A percentile compares a stretch with the other conserved stretches of the same genome.
Conservation (phyloP, 2,888 invertebrate species). For the Phrixothrix hirtus region DNA sequence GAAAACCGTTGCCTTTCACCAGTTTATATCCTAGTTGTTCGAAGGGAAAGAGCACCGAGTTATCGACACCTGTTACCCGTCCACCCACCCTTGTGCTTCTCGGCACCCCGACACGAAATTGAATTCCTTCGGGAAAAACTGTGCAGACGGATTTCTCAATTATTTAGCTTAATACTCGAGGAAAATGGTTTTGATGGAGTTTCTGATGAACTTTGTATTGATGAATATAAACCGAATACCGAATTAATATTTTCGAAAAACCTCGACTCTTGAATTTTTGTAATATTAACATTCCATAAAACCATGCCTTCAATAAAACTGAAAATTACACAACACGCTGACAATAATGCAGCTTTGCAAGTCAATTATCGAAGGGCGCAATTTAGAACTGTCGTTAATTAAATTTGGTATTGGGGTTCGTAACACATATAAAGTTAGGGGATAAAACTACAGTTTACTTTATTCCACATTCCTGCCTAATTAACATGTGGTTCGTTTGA, state of each 20-base stretch:
- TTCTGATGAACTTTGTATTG: slow-evolving; percentile 28
- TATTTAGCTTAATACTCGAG: slow-evolving; percentile 28
- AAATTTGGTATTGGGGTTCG: no score
- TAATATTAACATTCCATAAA: not conserved
- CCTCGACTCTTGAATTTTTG: not conserved
- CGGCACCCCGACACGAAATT: slow-evolving; percentile 24
- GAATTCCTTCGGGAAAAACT: slow-evolving; percentile 29
- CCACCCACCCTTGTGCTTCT: slow-evolving; percentile 17
- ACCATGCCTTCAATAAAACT: no score
- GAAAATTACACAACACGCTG: no score
- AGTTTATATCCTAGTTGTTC: slow-evolving; percentile 17
- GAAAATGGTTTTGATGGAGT: slow-evolving; percentile 29
- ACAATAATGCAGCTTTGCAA: no score
- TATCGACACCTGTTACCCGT: slow-evolving; percentile 31
- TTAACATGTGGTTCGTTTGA: no score
- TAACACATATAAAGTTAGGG: no score
- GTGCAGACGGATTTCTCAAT: slow-evolving; percentile 27
- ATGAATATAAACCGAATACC: slow-evolving; percentile 1
- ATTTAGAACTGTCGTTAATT: no score
- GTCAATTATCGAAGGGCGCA: no score
- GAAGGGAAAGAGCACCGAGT: slow-evolving; percentile 18
- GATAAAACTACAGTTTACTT: no score
- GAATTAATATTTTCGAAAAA: slow-evolving; percentile 1
- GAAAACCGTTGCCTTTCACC: slow-evolving; percentile 11
- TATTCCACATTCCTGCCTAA: no score